Conservation (phyloP, 2,888 invertebrate species). For the Rutpela maculata region DNA sequence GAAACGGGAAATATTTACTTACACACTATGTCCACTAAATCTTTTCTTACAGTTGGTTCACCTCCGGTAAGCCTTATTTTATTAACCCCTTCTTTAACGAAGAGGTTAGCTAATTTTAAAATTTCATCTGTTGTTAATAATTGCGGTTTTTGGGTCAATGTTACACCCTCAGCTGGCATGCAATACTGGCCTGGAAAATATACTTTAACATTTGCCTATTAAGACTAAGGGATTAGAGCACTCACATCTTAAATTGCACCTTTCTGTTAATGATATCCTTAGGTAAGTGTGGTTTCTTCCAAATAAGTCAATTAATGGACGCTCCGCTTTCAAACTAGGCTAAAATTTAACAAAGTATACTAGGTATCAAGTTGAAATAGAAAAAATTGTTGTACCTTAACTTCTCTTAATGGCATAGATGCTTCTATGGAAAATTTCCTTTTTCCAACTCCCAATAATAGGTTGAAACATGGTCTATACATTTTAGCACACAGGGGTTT, state of each 20-base stretch:
- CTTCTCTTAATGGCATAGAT: constrained; percentile 36
- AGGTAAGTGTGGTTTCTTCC: constrained; percentile 94
- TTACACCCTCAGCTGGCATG: constrained; percentile 97
- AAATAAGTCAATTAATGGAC: constrained; percentile 85
- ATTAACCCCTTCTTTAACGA: constrained; percentile 91
- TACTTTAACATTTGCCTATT: neutral
- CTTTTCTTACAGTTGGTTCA: constrained; percentile 94
- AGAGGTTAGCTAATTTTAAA: constrained; percentile 84
- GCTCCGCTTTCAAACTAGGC: constrained; percentile 15
- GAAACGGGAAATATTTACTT: constrained; percentile 64
- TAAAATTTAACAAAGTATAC: neutral
- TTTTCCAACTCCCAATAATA: constrained; percentile 38
- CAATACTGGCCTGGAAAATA: constrained; percentile 89
- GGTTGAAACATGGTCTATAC: constrained; percentile 37
- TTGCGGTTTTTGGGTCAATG: constrained; percentile 84
- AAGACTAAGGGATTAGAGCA: constrained; percentile 54
- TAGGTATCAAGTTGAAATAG: neutral
- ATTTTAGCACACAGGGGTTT: constrained; percentile 6
- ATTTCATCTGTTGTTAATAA: constrained; percentile 91
- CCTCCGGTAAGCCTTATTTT: constrained; percentile 98
- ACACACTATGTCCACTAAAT: constrained; percentile 90
- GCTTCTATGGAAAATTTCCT: constrained; percentile 42
- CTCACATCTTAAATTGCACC: constrained; percentile 97
- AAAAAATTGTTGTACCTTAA: constrained; percentile 17
- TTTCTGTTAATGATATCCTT: constrained; percentile 96